Conservation (phyloP, 2,888 invertebrate species). For the Ophion slaviceki region DNA sequence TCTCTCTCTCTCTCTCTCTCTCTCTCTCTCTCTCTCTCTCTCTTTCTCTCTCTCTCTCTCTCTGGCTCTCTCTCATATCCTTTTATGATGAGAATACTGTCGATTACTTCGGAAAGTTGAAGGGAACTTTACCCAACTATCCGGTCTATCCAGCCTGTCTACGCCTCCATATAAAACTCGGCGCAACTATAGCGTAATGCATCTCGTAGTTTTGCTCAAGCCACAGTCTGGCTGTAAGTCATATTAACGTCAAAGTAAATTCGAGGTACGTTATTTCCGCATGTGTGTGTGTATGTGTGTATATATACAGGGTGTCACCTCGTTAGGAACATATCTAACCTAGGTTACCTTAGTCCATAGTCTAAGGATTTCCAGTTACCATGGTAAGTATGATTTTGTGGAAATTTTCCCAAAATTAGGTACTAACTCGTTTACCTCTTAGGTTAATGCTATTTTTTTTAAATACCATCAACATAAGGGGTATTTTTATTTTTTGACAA, state of each 20-base stretch:
- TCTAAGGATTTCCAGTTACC: too few species aligned
- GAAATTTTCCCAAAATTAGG: too few species aligned
- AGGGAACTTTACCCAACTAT: conserved; percentile 54
- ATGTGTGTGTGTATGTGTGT: too few species aligned
- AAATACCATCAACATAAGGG: too few species aligned
- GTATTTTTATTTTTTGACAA: too few species aligned
- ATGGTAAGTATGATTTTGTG: too few species aligned
- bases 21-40: conserved; percentile 18
- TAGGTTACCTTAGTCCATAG: too few species aligned
- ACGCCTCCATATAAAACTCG: not conserved
- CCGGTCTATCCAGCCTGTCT: conserved; percentile 20
- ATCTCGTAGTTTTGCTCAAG: conserved; percentile 37
- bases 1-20: conserved; percentile 13
- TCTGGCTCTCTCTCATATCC: conserved; percentile 37
- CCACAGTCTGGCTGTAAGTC: conserved; percentile 48
- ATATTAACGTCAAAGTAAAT: conserved; percentile 63
- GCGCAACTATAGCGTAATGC: not conserved
- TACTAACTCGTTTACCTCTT: too few species aligned
- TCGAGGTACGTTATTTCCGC: conserved; percentile 34
- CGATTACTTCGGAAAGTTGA: conserved; percentile 60
- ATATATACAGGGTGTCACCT: too few species aligned
- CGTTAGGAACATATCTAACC: too few species aligned
- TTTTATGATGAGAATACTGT: conserved; percentile 55
- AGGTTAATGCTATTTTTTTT: too few species aligned
- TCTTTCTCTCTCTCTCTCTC: conserved; percentile 8